Conservation (phyloP, 2,888 invertebrate genomes). For the Deroplatys truncata region DNA sequence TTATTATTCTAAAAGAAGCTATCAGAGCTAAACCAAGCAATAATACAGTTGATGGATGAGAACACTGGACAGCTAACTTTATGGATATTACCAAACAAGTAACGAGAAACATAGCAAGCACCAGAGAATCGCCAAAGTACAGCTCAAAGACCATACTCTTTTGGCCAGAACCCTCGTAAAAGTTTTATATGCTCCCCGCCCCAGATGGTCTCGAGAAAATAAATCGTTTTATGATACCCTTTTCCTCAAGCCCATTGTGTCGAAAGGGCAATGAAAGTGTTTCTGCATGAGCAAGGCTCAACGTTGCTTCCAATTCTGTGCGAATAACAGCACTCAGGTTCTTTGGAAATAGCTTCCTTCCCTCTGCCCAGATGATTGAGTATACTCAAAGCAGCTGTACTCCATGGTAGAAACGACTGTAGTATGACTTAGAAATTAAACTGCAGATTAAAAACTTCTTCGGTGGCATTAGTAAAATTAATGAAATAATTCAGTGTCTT, state of each 20-base stretch:
- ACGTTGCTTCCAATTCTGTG: background rate
- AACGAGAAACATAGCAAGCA: too few relatives aligned
- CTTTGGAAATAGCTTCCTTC: too few relatives aligned
- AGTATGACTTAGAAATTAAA: too few relatives aligned
- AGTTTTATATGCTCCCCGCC: background rate
- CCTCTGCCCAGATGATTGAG: too few relatives aligned
- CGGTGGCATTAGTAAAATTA: too few relatives aligned
- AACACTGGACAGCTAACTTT: background rate
- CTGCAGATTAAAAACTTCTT: too few relatives aligned
- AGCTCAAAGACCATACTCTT: background rate
- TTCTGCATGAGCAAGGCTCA: background rate
- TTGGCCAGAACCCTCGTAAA: background rate
- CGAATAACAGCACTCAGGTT: too few relatives aligned
- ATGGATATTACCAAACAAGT: background rate
- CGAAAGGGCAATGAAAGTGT: background rate
- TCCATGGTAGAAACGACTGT: too few relatives aligned
- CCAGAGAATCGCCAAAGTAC: too few relatives aligned
- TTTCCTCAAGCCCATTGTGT: background rate
- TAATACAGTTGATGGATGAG: background rate
- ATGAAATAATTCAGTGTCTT: too few relatives aligned
- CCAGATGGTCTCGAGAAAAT: background rate
- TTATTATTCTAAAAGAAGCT: background rate
- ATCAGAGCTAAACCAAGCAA: background rate
- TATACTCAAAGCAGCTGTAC: too few relatives aligned
- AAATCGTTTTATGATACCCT: background rate